Evolutionary conservation across 1,140 invertebrate genomes (phyloP).

Genomic region (Drosophila pseudoananassae): DNA sequence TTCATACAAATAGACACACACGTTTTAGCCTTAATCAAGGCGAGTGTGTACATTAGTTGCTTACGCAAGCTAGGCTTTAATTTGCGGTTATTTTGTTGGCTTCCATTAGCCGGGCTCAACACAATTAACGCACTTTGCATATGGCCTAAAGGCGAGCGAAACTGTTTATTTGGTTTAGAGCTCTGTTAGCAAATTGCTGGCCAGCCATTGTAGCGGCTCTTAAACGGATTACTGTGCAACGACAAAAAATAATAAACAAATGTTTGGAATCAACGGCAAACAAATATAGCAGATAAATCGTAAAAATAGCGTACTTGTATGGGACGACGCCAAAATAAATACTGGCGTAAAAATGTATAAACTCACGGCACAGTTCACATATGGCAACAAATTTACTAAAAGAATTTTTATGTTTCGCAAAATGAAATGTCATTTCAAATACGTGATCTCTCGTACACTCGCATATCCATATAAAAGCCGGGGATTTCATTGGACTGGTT

Average conservation of each 20-base stretch:
- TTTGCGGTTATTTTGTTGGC: slow-evolving; percentile 31
- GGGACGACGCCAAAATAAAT: slow-evolving; percentile 44
- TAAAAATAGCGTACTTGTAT: slow-evolving; percentile 37
- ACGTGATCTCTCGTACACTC: slow-evolving; percentile 47
- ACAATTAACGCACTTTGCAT: slow-evolving; percentile 35
- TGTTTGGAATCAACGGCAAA: slow-evolving; percentile 18
- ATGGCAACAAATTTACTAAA: slow-evolving; percentile 60
- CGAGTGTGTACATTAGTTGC: slow-evolving; percentile 35
- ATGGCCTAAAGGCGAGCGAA: slow-evolving; percentile 11
- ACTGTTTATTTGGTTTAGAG: slow-evolving; percentile 38
- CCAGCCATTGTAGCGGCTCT: slow-evolving; percentile 11
- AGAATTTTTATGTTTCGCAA: slow-evolving; percentile 63
- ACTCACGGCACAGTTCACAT: slow-evolving; percentile 26
- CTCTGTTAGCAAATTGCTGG: slow-evolving; percentile 27
- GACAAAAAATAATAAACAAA: slow-evolving; percentile 31
- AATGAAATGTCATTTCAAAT: slow-evolving; percentile 68
- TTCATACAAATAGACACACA: slow-evolving; percentile 24
- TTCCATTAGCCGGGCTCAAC: slow-evolving; percentile 34
- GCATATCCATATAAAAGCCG: slow-evolving; percentile 12
- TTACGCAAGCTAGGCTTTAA: slow-evolving; percentile 25
- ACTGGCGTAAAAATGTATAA: slow-evolving; percentile 42
- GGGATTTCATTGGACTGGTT: slow-evolving; percentile 5
- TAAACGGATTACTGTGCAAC: slow-evolving; percentile 45
- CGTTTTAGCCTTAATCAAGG: slow-evolving; percentile 37
- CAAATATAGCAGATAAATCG: slow-evolving; percentile 47